Evolutionary conservation across 2,888 invertebrate species (phyloP), one percentile per base, ranked within the genome.

Genomic region (Drosophila atroscutellata): DNA sequence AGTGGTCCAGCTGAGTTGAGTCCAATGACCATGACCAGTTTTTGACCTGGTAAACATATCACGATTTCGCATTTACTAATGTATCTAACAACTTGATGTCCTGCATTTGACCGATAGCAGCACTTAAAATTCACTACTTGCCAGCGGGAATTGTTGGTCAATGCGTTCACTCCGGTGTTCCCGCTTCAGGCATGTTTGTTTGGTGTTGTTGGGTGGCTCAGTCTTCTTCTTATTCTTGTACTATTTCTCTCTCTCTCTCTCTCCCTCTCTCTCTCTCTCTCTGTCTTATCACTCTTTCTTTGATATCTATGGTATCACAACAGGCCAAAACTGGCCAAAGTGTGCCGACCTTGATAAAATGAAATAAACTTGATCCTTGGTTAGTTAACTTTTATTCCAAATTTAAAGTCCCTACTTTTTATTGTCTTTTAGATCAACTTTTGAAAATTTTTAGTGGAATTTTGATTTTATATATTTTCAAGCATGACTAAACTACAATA

Each of bases 71-170:
- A 49, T 45, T n/a, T 4, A 18, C 30, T 18, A 7, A 28, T 45
- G 13, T 15, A 24, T 4, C 3, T 4, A 15, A 34, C 55, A 24
- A 56, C 56, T 47, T 72, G 63, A 51, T 70, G 18, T 50, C 50
- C 50, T 60, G 70, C 42, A 39, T 55, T 70, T 67, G 47, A 39
- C 30, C 65, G 60, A 74, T 65, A 66, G 71, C 83, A 64, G 61
- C 69, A 85, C 72, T 75, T 77, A 87, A 81, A 72, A 84, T 74
- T 74, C 72, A 75, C 71, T 62, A 72, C 75, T 77, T 72, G 70
- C 66, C 79, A 70, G 30, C 45, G 62, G 72, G 77, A 34, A 49
- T 67, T 63, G 60, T 72, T 70, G 85, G 69, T 57, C 72, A 75
- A 20, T 62, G 49, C 57, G 65, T 57, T 59, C 54, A 57, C 54